phyloP scores from a whole-genome alignment of 2,797 vertebrate species.

The Lutjanus argentimaculatus region DNA sequence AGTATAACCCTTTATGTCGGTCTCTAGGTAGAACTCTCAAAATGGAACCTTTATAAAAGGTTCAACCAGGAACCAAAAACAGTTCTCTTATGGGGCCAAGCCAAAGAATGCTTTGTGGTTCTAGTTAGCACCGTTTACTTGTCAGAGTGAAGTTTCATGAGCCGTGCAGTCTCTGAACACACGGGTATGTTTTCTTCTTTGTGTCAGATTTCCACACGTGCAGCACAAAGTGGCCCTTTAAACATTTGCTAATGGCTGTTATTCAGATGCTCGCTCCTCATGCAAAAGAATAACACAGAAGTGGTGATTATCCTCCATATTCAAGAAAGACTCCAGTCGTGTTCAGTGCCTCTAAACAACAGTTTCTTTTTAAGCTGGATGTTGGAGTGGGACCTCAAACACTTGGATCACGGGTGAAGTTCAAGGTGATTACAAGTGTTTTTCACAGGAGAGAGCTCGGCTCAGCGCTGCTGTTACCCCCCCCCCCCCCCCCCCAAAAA shows the following conservation, averaged over 20 bases:
- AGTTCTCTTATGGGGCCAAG: too few species aligned
- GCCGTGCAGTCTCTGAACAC: background rate
- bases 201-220: background rate
- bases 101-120: too few species aligned
- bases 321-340: slow-evolving; percentile 1
- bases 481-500: too few species aligned
- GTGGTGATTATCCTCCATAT: background rate
- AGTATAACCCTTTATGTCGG: too few species aligned
- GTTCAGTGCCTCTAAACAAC: slow-evolving; percentile 28
- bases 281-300: slow-evolving; percentile 7
- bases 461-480: background rate
- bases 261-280: slow-evolving; percentile 10
- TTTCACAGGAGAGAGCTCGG: slow-evolving; percentile 21
- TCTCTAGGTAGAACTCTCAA: too few species aligned
- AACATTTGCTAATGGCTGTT: slow-evolving; percentile 30
- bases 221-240: slow-evolving; percentile 23
- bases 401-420: slow-evolving; percentile 45
- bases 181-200: background rate
- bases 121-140: too few species aligned
- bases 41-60: too few species aligned
- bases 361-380: slow-evolving; percentile 33
- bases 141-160: background rate
- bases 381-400: slow-evolving; percentile 24
- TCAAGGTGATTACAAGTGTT: slow-evolving; percentile 51
- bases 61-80: too few species aligned